Percentiles rank a stretch among this genome's conserved stretches.
These are phyloP conservation scores for Dryobates pubescens DNA, from an alignment of 2,797 vertebrate genomes.

Conservation along the genomic window DNA sequence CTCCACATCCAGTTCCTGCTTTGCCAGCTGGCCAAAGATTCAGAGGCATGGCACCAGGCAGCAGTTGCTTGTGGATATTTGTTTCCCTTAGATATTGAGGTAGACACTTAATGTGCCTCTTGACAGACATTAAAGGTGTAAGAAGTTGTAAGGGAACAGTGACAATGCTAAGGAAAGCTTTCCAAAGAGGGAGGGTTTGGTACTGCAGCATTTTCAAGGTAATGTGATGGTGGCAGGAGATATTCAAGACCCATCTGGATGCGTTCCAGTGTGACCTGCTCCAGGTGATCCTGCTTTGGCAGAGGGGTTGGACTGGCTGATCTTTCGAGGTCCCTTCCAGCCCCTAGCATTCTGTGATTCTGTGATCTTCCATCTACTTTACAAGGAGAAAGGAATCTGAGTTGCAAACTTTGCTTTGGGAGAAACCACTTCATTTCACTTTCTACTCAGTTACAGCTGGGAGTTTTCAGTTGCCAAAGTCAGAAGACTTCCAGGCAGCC, in stretches of 20 bases:
- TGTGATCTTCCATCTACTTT: neutral
- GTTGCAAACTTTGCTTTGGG: neutral
- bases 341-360: too few species aligned
- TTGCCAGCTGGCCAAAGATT: conserved; percentile 45
- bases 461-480: neutral
- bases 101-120: conserved; percentile 16
- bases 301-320: too few species aligned
- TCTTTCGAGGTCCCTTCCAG: too few species aligned
- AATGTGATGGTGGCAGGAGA: neutral
- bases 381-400: neutral
- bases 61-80: conserved; percentile 40
- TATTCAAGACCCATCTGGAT: too few species aligned
- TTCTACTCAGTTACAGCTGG: neutral
- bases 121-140: neutral
- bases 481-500: neutral
- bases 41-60: conserved; percentile 40
- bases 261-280: too few species aligned
- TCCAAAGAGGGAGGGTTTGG: neutral
- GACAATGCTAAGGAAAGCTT: neutral
- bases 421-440: neutral
- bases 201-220: neutral
- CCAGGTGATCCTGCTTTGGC: too few species aligned
- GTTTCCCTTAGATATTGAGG: conserved; percentile 26
- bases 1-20: conserved; percentile 23
- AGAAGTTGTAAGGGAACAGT: neutral